Percentiles rank a stretch among this genome's conserved stretches.
Evolutionary conservation across 2,888 invertebrate species (phyloP).

Genomic region (Agrotis clavis): DNA sequence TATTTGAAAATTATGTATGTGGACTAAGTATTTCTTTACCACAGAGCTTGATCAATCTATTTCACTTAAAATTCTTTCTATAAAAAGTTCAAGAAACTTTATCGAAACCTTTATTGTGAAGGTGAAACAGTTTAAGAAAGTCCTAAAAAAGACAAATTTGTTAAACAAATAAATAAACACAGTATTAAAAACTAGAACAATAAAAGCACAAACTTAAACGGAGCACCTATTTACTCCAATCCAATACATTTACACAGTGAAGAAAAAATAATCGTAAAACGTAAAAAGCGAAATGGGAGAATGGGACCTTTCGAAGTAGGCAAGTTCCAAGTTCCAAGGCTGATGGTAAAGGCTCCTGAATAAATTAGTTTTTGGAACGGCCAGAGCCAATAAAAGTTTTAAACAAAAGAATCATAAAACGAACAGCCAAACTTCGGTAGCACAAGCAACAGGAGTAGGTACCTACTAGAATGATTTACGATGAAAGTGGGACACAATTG

Average conservation of each 20-base stretch:
- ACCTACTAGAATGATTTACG: conserved; percentile 86
- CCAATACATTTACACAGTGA: conserved; percentile 69
- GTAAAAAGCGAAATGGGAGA: conserved; percentile 82
- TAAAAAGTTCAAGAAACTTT: neutral
- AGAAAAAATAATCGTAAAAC: conserved; percentile 71
- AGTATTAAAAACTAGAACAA: conserved; percentile 49
- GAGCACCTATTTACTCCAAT: conserved; percentile 56
- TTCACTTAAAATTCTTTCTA: neutral
- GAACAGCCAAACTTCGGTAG: conserved; percentile 86
- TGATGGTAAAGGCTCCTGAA: conserved; percentile 84
- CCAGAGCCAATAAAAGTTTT: conserved; percentile 89
- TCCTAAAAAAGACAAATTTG: conserved; percentile 22
- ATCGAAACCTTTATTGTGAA: neutral
- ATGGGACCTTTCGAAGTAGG: conserved; percentile 79
- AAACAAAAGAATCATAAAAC: conserved; percentile 91
- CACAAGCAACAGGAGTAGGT: conserved; percentile 83
- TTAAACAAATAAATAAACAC: conserved; percentile 33
- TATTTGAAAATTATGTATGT: neutral
- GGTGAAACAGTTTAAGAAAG: neutral
- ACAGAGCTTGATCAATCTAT: neutral
- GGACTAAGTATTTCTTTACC: too few species aligned
- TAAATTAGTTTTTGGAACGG: conserved; percentile 90
- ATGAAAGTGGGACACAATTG: conserved; percentile 85
- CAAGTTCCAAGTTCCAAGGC: conserved; percentile 83
- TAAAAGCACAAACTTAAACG: conserved; percentile 56